Percentiles rank a stretch among this genome's conserved stretches.
Evolutionary conservation across 2,888 invertebrate genomes (phyloP).

Genomic region (Carpatolechia fugitivella): DNA sequence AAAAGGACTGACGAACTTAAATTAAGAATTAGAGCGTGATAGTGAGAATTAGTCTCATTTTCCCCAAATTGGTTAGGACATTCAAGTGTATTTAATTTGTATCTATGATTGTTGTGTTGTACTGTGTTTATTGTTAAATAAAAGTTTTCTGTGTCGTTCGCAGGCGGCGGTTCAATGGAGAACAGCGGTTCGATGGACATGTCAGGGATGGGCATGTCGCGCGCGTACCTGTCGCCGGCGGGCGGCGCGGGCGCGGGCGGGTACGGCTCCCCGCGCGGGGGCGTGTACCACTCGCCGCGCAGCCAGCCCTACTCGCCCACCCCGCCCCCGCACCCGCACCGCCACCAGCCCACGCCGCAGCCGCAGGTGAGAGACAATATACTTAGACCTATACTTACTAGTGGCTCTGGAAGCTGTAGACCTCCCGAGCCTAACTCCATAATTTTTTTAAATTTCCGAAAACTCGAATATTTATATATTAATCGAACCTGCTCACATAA

Average conservation of each 20-base stretch:
- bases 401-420: too few species aligned
- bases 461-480: too few species aligned
- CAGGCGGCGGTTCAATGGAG: neutral
- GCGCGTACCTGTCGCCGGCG: slow-evolving; percentile 23
- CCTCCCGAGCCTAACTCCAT: too few species aligned
- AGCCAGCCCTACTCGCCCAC: slow-evolving; percentile 62
- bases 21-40: too few species aligned
- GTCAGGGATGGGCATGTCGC: slow-evolving; percentile 28
- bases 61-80: too few species aligned
- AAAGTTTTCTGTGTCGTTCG: neutral
- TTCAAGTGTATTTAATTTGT: too few species aligned
- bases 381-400: neutral
- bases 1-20: too few species aligned
- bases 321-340: slow-evolving; percentile 46
- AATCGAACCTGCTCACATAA: too few species aligned
- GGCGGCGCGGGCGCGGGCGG: slow-evolving; percentile 28
- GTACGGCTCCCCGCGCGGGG: slow-evolving; percentile 57
- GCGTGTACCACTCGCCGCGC: slow-evolving; percentile 66
- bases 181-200: slow-evolving; percentile 27
- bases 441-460: too few species aligned
- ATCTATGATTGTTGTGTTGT: too few species aligned
- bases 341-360: slow-evolving; percentile 43
- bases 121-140: too few species aligned
- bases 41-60: too few species aligned
- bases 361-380: slow-evolving; percentile 44